Evolutionary conservation across 1,140 invertebrate genomes (phyloP).

Genomic region (Drosophila arizonae): DNA sequence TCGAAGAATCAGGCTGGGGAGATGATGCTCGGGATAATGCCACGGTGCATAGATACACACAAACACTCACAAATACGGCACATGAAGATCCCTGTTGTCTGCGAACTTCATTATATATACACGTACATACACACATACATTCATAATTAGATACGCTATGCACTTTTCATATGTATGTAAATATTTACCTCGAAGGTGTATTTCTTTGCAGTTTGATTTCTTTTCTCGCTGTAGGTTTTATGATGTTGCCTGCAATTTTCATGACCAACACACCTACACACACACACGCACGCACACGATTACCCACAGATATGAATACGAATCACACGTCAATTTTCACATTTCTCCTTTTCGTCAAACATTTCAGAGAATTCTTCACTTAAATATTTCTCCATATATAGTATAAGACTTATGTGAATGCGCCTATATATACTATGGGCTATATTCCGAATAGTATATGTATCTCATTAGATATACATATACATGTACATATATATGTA

Average conservation of each 20-base stretch:
- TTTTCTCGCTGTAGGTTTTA: slow-evolving; percentile 13
- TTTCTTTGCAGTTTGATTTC: slow-evolving; percentile 44
- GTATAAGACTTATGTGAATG: slow-evolving; percentile 38
- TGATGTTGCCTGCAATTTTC: slow-evolving; percentile 52
- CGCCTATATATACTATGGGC: slow-evolving; percentile 26
- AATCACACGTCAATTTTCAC: slow-evolving; percentile 44
- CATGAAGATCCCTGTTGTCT: no score
- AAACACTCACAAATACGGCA: background rate
- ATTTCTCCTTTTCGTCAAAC: slow-evolving; percentile 59
- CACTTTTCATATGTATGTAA: slow-evolving; percentile 1
- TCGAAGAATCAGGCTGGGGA: slow-evolving; percentile 17
- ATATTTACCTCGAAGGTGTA: slow-evolving; percentile 29
- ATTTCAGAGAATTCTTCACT: slow-evolving; percentile 43
- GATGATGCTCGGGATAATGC: slow-evolving; percentile 40
- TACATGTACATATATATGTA: slow-evolving; percentile 22
- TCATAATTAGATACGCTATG: slow-evolving; percentile 18
- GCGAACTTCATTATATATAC: background rate
- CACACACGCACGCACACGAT: slow-evolving; percentile 2
- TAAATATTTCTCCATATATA: slow-evolving; percentile 45
- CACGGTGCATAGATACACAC: slow-evolving; percentile 8
- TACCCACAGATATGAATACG: slow-evolving; percentile 1
- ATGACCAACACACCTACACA: slow-evolving; percentile 47
- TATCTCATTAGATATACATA: slow-evolving; percentile 39
- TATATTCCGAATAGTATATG: slow-evolving; percentile 39
- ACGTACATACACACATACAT: background rate